Conservation (phyloP, 2,888 invertebrate genomes). For the Parthenolecanium corni region DNA sequence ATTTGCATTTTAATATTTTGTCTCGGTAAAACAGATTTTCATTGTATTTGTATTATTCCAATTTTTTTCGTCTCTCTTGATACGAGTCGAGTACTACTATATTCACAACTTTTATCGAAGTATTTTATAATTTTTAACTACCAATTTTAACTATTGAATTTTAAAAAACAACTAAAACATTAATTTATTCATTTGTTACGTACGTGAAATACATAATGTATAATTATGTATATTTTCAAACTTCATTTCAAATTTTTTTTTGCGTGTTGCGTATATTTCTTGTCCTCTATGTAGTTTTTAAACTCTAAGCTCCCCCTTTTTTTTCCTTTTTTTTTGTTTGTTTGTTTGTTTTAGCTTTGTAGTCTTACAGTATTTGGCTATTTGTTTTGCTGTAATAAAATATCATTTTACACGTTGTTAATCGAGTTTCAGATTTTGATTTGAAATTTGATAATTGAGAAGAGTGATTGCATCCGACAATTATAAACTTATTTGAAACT, state of each 20-base stretch:
- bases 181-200: constrained; percentile 3
- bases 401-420: constrained; percentile 22
- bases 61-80: too few relatives aligned
- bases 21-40: too few relatives aligned
- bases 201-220: background rate
- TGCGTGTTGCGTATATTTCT: background rate
- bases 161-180: background rate
- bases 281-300: constrained; percentile 15
- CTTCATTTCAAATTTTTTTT: background rate
- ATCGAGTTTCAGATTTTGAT: background rate
- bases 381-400: constrained; percentile 16
- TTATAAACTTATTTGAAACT: too few relatives aligned
- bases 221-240: constrained; percentile 6
- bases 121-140: background rate
- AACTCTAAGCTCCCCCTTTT: too few relatives aligned
- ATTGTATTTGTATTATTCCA: too few relatives aligned
- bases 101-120: background rate
- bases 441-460: too few relatives aligned
- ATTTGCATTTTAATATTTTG: too few relatives aligned
- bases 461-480: too few relatives aligned
- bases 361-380: constrained; percentile 18
- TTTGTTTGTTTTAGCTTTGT: constrained; percentile 17
- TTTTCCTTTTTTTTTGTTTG: too few relatives aligned
- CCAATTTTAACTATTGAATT: background rate
- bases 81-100: background rate